Evolutionary conservation across 2,888 invertebrate genomes (phyloP).

Genomic region (Lissocephala sabroskyi): DNA sequence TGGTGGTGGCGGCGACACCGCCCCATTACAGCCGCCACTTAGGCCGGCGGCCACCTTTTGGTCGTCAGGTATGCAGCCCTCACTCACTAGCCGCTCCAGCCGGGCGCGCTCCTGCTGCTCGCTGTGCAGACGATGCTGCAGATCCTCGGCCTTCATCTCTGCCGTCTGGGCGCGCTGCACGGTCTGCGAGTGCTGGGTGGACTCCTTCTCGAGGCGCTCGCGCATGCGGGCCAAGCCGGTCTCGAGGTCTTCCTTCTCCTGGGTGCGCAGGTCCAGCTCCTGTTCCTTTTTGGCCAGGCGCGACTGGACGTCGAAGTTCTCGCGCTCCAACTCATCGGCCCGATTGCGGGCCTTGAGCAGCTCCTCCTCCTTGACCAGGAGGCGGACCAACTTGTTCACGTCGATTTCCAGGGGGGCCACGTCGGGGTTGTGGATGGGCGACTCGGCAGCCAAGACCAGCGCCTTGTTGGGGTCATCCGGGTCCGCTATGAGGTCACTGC

Average conservation of each 20-base stretch:
- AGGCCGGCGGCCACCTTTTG: constrained; percentile 82
- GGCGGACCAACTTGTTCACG: constrained; percentile 90
- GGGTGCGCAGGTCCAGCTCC: constrained; percentile 89
- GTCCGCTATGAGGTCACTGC: constrained; percentile 67
- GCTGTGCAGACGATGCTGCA: constrained; percentile 80
- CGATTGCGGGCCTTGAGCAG: constrained; percentile 88
- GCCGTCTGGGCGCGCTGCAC: constrained; percentile 79
- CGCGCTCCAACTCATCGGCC: constrained; percentile 89
- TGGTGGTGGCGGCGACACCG: constrained; percentile 75
- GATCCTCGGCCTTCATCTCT: constrained; percentile 76
- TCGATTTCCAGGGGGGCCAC: constrained; percentile 89
- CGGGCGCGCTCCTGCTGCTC: constrained; percentile 87
- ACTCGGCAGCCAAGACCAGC: constrained; percentile 44
- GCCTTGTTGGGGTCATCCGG: constrained; percentile 70
- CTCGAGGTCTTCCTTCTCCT: constrained; percentile 94
- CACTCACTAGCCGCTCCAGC: constrained; percentile 88
- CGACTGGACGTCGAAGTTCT: constrained; percentile 89
- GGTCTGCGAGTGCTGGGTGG: constrained; percentile 88
- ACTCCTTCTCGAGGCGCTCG: constrained; percentile 91
- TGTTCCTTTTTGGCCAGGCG: constrained; percentile 93
- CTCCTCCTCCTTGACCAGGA: constrained; percentile 94
- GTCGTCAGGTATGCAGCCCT: constrained; percentile 94
- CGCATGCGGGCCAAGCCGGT: constrained; percentile 86
- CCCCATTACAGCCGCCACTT: constrained; percentile 74
- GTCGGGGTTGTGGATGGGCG: constrained; percentile 80